Percentiles rank a stretch among this genome's conserved stretches.
phyloP scores from a whole-genome alignment of 2,113 vertebrate species.

The Numida meleagris region DNA sequence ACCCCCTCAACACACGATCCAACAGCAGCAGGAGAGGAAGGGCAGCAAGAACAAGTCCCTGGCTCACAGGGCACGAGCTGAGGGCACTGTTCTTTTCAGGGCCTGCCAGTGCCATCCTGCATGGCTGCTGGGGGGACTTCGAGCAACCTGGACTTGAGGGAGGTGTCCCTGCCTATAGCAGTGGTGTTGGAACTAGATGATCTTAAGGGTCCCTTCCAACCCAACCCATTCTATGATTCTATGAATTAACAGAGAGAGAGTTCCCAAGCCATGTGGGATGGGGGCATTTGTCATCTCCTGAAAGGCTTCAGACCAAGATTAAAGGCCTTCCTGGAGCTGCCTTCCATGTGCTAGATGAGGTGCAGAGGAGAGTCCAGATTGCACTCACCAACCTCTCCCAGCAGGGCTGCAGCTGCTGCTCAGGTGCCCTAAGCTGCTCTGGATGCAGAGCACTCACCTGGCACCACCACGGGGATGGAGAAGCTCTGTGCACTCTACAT shows the following conservation, averaged over 20 bases:
- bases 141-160: no score
- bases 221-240: no score
- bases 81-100: background rate
- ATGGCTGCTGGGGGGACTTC: background rate
- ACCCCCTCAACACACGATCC: background rate
- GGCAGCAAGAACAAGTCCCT: background rate
- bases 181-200: no score
- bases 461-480: background rate
- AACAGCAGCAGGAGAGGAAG: background rate
- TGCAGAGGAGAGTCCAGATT: background rate
- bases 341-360: background rate
- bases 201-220: no score
- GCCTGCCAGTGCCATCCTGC: rapidly evolving
- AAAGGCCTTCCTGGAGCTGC: background rate
- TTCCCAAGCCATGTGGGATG: background rate
- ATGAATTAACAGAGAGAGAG: background rate
- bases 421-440: background rate
- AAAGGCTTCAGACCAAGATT: background rate
- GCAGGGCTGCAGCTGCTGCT: background rate
- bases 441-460: background rate
- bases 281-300: background rate
- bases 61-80: background rate
- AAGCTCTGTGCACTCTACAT: background rate
- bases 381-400: rapidly evolving
- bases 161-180: no score